Evolutionary conservation across 2,113 vertebrate genomes (phyloP).

Genomic region (Agapornis roseicollis): DNA sequence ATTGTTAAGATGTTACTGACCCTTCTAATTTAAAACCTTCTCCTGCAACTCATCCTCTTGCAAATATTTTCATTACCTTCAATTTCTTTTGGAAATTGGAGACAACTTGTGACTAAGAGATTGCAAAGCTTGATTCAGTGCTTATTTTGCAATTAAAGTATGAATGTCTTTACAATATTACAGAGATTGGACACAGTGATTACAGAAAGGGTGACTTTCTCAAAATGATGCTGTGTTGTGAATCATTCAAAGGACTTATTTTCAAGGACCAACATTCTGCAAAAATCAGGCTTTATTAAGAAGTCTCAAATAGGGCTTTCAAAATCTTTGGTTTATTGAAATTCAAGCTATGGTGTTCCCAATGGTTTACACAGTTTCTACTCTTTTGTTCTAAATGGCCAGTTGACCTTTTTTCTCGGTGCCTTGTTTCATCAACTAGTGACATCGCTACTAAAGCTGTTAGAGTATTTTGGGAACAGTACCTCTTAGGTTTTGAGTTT

Average conservation of each 20-base stretch:
- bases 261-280: background rate
- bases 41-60: background rate
- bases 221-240: background rate
- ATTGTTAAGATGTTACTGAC: slow-evolving; percentile 11
- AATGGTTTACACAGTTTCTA: background rate
- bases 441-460: background rate
- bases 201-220: background rate
- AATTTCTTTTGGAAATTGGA: background rate
- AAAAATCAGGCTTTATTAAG: background rate
- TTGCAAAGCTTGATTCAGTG: background rate
- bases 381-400: background rate
- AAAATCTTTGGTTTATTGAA: background rate
- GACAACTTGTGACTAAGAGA: background rate
- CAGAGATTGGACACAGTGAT: background rate
- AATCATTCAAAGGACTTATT: background rate
- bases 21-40: slow-evolving; percentile 10
- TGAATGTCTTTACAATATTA: background rate
- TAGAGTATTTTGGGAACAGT: background rate
- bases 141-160: background rate
- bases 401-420: background rate
- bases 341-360: background rate
- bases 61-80: slow-evolving; percentile 23
- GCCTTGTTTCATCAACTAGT: background rate
- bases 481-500: background rate
- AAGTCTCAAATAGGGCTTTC: background rate